These are phyloP conservation scores for Drosophila stalkeri DNA, from an alignment of 2,888 invertebrate genomes.

Conservation along the genomic window DNA sequence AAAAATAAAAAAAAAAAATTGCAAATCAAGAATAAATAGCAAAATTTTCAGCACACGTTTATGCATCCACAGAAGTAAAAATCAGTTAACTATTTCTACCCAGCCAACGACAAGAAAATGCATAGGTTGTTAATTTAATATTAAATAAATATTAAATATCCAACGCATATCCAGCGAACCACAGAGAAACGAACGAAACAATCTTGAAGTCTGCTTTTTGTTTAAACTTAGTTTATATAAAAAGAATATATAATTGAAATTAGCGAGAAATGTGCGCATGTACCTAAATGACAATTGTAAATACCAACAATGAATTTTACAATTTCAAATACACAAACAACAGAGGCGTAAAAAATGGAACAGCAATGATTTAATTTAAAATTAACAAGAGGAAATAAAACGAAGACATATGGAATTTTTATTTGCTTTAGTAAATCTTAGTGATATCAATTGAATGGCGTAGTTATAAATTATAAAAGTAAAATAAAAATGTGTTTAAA, in stretches of 20 bases:
- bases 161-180: constrained; percentile 69
- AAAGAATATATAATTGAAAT: constrained; percentile 11
- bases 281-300: constrained; percentile 63
- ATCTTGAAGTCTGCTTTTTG: constrained; percentile 65
- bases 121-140: constrained; percentile 67
- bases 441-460: constrained; percentile 46
- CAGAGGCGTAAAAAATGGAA: constrained; percentile 35
- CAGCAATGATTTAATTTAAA: constrained; percentile 44
- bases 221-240: constrained; percentile 52
- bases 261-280: constrained; percentile 67
- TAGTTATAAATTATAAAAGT: constrained; percentile 45
- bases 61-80: constrained; percentile 33
- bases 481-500: constrained; percentile 45
- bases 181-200: constrained; percentile 46
- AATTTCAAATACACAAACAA: constrained; percentile 29
- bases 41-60: constrained; percentile 64
- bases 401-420: constrained; percentile 15
- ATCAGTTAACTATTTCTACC: constrained; percentile 22
- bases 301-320: constrained; percentile 50
- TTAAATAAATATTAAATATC: constrained; percentile 28
- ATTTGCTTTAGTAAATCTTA: constrained; percentile 39
- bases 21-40: constrained; percentile 44
- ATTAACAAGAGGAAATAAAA: constrained; percentile 19
- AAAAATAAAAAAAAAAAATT: constrained; percentile 3
- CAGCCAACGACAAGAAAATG: constrained; percentile 38